Evolutionary conservation across 35 echinoderm and acorn worm genomes (phyloP).

Genomic region (Eucidaris tribuloides): DNA sequence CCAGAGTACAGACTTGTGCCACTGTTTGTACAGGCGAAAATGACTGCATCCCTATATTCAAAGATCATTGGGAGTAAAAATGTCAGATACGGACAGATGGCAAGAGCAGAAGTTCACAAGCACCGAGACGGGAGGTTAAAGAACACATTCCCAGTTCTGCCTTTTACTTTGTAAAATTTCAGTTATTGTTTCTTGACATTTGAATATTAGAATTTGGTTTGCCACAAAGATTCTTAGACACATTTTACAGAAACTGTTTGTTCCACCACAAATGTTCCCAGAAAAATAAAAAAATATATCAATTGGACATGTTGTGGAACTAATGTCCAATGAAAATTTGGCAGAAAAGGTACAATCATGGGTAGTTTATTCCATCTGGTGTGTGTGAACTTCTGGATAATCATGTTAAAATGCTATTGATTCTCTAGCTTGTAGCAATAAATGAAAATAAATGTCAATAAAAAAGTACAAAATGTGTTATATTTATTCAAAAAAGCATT

Average conservation of each 20-base stretch:
- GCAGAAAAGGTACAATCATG: no score
- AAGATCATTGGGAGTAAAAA: slow-evolving; percentile 20
- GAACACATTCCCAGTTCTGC: no score
- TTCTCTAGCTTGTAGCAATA: neutral
- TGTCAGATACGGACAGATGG: slow-evolving; percentile 8
- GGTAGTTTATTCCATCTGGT: no score
- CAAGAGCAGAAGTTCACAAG: slow-evolving; percentile 21
- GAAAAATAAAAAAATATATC: no score
- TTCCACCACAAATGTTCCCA: neutral
- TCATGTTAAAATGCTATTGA: neutral
- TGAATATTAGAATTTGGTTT: neutral
- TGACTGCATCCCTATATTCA: slow-evolving; percentile 66
- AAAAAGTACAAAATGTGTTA: neutral
- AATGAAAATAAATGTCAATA: neutral
- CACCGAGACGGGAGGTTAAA: neutral
- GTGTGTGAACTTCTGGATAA: slow-evolving; percentile 23
- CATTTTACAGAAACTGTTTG: neutral
- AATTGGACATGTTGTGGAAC: no score
- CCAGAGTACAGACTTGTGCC: slow-evolving; percentile 90
- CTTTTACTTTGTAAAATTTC: neutral
- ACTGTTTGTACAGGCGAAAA: slow-evolving; percentile 67
- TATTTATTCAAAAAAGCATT: neutral
- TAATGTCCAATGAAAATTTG: no score
- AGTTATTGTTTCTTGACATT: neutral
- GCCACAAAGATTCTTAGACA: neutral